Evolutionary conservation across 2,797 vertebrate genomes (phyloP).

Genomic region (Poeciliopsis turneri): DNA sequence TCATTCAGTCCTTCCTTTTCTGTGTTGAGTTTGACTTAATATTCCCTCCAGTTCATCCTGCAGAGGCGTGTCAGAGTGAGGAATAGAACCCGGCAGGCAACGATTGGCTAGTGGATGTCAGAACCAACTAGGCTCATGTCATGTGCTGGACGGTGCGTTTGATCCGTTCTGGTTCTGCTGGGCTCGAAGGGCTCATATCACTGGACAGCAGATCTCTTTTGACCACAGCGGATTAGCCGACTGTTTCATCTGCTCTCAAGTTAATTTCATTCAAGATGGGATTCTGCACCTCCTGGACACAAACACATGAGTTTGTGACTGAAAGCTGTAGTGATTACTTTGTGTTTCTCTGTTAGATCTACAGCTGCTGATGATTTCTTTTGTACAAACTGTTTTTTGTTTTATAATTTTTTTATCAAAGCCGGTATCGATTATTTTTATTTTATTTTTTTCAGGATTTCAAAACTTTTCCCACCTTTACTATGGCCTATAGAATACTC

Average conservation of each 20-base stretch:
- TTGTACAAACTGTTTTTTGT: neutral
- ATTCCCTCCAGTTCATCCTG: slow-evolving; percentile 1
- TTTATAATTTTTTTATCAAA: neutral
- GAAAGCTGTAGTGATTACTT: neutral
- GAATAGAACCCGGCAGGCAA: slow-evolving; percentile 4
- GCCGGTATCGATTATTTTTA: neutral
- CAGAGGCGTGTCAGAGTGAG: neutral
- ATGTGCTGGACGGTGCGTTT: slow-evolving; percentile 14
- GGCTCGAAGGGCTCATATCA: slow-evolving; percentile 33
- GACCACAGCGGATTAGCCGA: slow-evolving; percentile 54
- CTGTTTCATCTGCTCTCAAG: slow-evolving; percentile 52
- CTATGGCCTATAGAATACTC: too few relatives aligned
- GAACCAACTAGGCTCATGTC: neutral
- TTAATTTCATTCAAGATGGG: slow-evolving; percentile 54
- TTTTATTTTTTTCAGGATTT: neutral
- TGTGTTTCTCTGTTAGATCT: neutral
- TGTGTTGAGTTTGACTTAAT: slow-evolving; percentile 9
- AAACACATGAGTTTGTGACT: slow-evolving; percentile 43
- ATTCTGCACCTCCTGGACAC: slow-evolving; percentile 41
- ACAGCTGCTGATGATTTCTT: neutral
- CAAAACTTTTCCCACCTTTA: neutral
- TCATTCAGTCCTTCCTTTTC: slow-evolving; percentile 6
- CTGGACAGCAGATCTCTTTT: slow-evolving; percentile 43
- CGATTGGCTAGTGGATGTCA: neutral
- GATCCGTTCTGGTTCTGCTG: slow-evolving; percentile 31